Evolutionary conservation across 2,113 vertebrate species (phyloP), one percentile per base, ranked within the genome.

Genomic region (Platichthys flesus): DNA sequence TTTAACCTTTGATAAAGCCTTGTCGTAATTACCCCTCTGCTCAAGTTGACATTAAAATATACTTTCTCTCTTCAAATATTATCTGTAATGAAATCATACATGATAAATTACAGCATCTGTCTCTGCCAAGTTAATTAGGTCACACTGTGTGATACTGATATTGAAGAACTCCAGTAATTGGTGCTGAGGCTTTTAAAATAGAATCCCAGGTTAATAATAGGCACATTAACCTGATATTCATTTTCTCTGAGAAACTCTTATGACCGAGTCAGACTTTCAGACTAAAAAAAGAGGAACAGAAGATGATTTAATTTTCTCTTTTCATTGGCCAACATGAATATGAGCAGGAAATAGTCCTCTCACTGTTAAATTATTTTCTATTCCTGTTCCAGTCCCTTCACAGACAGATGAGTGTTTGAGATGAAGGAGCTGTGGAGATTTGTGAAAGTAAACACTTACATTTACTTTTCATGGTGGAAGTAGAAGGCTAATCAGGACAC

Each of bases 141-240:
- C 70, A 81, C 37, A 67, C 81, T 12, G 61, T 62, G 31, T 67
- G 72, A 55, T 56, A 37, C 45, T 69, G 83, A 78, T 81, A 61
- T 40, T 72, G 52, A 80, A 78, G 54, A 68, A 61, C 64, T 58
- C 37, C 45, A 37, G 71, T 77, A 65, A 85, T 70, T 76, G 75
- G 23, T 24, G 1, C 23, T 24, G 68, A 61, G 80, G 77, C 75
- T 90, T 83, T 89, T 88, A 87, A 91, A 89, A 89, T 89, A 84
- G 82, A 85, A 73, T 2, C 65, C 55, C 12, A 37, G 63, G 67
- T 74, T 92, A 89, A 90, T 86, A 87, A 90, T 87, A 85, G 83
- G 14, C 62, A 75, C 80, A 78, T 87, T 90, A 45, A 56, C 65
- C 67, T 24, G 55, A 81, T 65, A 84, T 78, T 85, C 35, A 84